These are phyloP conservation scores for Cossypha heuglini DNA, from an alignment of 2,797 vertebrate species.

Conservation along the genomic window DNA sequence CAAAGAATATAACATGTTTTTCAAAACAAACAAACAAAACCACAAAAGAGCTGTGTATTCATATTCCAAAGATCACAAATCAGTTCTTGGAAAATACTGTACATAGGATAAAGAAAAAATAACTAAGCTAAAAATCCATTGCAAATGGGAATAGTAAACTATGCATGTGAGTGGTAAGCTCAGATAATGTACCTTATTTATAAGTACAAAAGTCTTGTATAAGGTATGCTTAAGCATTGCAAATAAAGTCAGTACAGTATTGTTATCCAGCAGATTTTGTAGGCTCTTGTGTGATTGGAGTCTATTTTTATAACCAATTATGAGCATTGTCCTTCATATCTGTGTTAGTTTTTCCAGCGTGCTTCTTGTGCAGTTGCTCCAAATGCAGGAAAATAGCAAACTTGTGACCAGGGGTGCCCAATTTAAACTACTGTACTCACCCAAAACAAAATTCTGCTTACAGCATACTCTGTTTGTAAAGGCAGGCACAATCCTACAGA, in stretches of 20 bases:
- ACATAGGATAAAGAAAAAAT: neutral
- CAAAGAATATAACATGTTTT: neutral
- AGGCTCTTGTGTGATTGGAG: neutral
- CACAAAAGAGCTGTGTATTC: neutral
- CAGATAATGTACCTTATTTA: neutral
- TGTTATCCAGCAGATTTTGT: constrained; percentile 30
- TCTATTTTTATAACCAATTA: constrained; percentile 12
- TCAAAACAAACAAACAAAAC: neutral
- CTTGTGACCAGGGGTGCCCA: neutral
- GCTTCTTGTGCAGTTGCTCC: neutral
- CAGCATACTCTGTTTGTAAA: neutral
- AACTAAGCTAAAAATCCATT: constrained; percentile 41
- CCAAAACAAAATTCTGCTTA: neutral
- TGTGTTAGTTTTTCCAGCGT: neutral
- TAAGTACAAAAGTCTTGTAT: neutral
- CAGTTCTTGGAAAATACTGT: neutral
- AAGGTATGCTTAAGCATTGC: neutral
- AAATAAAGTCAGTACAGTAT: neutral
- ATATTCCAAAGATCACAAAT: neutral
- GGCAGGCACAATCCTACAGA: neutral
- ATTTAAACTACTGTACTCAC: neutral
- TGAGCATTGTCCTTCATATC: neutral
- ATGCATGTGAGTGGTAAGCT: constrained; percentile 1
- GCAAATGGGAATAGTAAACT: neutral
- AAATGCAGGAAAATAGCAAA: neutral